phyloP scores from a whole-genome alignment of 2,797 vertebrate genomes.

The Spea hammondii region DNA sequence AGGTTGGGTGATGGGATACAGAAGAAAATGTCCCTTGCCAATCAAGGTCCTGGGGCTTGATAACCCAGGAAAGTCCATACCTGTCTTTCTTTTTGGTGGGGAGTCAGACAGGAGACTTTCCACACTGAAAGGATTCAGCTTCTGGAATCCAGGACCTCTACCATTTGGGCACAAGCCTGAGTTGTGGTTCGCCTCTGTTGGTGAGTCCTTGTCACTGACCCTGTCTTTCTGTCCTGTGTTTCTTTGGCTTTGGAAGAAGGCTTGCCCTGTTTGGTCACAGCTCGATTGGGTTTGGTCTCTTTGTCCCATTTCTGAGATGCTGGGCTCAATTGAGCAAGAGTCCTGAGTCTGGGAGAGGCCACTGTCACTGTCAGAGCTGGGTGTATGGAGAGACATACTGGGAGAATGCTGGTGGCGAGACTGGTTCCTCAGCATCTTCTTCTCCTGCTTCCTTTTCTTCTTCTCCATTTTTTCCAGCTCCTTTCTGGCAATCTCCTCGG shows the following conservation, averaged over 20 bases:
- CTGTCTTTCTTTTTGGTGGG: slow-evolving; percentile 83
- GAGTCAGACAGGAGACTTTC: slow-evolving; percentile 93
- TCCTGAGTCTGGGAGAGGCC: slow-evolving; percentile 82
- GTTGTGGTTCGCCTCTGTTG: slow-evolving; percentile 67
- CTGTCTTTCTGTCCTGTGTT: slow-evolving; percentile 70
- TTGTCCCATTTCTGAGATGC: slow-evolving; percentile 51
- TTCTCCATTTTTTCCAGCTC: slow-evolving; percentile 93
- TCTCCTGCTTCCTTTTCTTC: slow-evolving; percentile 94
- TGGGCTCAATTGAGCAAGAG: slow-evolving; percentile 72
- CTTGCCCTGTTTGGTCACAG: slow-evolving; percentile 73
- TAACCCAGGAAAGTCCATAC: slow-evolving; percentile 81
- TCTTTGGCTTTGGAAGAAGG: slow-evolving; percentile 77
- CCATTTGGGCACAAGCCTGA: slow-evolving; percentile 66
- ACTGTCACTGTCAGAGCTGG: slow-evolving; percentile 95
- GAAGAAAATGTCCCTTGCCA: slow-evolving; percentile 92
- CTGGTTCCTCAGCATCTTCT: slow-evolving; percentile 89
- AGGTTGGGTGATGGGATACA: slow-evolving; percentile 94
- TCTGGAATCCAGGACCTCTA: slow-evolving; percentile 74
- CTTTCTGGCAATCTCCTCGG: slow-evolving; percentile 93
- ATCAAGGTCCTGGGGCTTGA: slow-evolving; percentile 84
- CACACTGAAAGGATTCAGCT: slow-evolving; percentile 93
- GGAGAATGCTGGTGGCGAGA: slow-evolving; percentile 75
- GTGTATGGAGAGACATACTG: slow-evolving; percentile 87
- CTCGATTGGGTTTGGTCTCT: slow-evolving; percentile 65
- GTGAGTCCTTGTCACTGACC: slow-evolving; percentile 77